Evolutionary conservation across 2,888 invertebrate species (phyloP).

Genomic region (Nasonovia ribisnigri): DNA sequence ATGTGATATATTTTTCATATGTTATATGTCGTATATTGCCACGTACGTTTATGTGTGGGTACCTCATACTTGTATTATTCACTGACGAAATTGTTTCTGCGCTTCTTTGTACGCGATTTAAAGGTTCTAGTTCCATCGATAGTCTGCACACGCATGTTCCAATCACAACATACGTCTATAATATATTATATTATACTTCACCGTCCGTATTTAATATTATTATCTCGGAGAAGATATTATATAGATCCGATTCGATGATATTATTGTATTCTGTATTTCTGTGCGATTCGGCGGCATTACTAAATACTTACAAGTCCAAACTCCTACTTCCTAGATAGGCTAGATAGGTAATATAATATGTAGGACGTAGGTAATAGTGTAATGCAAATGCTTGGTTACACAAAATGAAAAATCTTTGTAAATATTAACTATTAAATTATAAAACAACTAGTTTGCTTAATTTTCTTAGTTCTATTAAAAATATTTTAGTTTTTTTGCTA

Average conservation of each 20-base stretch:
- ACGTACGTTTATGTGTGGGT: not conserved
- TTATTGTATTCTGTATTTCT: not conserved
- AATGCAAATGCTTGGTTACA: not conserved
- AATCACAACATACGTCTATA: not conserved
- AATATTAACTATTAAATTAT: not conserved
- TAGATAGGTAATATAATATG: not conserved
- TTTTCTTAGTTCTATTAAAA: not conserved
- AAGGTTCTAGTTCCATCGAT: constrained; percentile 9
- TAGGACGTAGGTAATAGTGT: not conserved
- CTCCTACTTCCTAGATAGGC: not conserved
- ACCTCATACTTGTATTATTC: not conserved
- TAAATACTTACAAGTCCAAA: not conserved
- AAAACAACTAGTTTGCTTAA: not conserved
- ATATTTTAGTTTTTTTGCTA: not conserved
- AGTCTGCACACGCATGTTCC: not conserved
- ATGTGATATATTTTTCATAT: no score
- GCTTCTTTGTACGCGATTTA: not conserved
- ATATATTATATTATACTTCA: not conserved
- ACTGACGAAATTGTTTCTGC: not conserved
- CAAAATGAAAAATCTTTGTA: not conserved
- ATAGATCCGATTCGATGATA: not conserved
- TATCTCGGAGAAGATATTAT: not conserved
- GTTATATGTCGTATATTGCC: no score
- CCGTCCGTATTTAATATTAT: not conserved
- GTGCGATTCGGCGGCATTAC: not conserved